Percentiles rank a stretch among this genome's conserved stretches.
These are phyloP conservation scores for Hystrix cristata DNA, from an alignment of 2,113 vertebrate species.

Conservation along the genomic window DNA sequence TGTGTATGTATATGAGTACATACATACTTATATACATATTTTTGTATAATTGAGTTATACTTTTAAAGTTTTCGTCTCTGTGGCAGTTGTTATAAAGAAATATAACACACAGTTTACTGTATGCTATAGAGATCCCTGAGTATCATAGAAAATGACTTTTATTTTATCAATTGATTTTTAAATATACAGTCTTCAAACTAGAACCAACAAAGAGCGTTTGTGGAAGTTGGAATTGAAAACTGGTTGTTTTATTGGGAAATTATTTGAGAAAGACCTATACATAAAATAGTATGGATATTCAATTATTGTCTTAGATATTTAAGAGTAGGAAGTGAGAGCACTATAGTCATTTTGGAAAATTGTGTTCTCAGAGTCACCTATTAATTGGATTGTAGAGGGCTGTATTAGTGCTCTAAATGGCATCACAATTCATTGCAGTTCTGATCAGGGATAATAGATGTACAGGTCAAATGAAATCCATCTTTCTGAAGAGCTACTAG, in stretches of 20 bases:
- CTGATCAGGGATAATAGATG: slow-evolving; percentile 58
- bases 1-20: neutral
- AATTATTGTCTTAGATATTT: slow-evolving; percentile 72
- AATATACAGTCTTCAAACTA: slow-evolving; percentile 52
- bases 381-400: slow-evolving; percentile 71
- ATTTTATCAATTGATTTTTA: slow-evolving; percentile 64
- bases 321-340: slow-evolving; percentile 64
- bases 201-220: slow-evolving; percentile 54
- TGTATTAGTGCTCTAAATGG: slow-evolving; percentile 67
- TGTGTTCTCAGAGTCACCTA: slow-evolving; percentile 75
- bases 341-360: slow-evolving; percentile 74
- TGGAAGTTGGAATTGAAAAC: slow-evolving; percentile 59
- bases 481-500: slow-evolving; percentile 72
- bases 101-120: neutral
- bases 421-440: slow-evolving; percentile 59
- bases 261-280: slow-evolving; percentile 74
- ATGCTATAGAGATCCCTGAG: slow-evolving; percentile 9
- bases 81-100: slow-evolving; percentile 43
- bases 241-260: slow-evolving; percentile 64
- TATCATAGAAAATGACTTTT: slow-evolving; percentile 39
- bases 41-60: slow-evolving; percentile 26
- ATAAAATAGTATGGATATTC: slow-evolving; percentile 73
- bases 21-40: neutral
- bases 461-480: slow-evolving; percentile 65
- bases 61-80: slow-evolving; percentile 43